Percentiles rank a stretch among this genome's conserved stretches.
Conservation (phyloP, 2,797 vertebrate genomes). For the Morelia viridis region DNA sequence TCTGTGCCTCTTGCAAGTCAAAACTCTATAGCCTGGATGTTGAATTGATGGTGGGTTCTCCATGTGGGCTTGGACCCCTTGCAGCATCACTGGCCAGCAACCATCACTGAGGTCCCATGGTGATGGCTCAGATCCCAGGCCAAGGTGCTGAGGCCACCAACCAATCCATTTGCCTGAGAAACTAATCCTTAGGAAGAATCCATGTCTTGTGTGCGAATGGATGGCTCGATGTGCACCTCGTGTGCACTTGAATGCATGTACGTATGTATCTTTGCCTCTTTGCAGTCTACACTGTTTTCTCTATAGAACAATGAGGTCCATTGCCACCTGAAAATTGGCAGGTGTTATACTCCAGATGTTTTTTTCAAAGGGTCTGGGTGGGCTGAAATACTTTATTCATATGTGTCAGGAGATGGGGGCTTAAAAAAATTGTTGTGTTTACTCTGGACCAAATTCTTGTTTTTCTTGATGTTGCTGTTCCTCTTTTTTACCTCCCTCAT, state of each 20-base stretch:
- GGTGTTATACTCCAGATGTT: constrained; percentile 54
- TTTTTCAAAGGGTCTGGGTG: constrained; percentile 50
- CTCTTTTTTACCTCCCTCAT: neutral
- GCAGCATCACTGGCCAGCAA: neutral
- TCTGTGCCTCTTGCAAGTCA: neutral
- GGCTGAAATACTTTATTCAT: constrained; percentile 53
- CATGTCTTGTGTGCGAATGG: neutral
- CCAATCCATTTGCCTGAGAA: neutral
- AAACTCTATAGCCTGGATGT: neutral
- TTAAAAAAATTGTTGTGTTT: constrained; percentile 48
- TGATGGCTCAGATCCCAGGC: neutral
- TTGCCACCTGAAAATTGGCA: constrained; percentile 13
- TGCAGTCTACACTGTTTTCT: neutral
- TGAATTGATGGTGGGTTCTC: neutral
- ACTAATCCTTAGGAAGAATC: rapidly evolving
- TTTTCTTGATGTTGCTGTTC: constrained; percentile 12
- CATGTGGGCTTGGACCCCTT: neutral
- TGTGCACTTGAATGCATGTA: constrained; percentile 17
- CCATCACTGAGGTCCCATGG: neutral
- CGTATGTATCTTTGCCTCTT: constrained; percentile 20
- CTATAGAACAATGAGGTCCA: neutral
- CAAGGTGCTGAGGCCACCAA: too few species aligned
- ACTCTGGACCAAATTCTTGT: constrained; percentile 18
- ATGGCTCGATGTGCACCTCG: neutral
- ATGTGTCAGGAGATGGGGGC: constrained; percentile 56